Conservation (phyloP, 2,113 vertebrate genomes). For the Cyphomyrus discorhynchus region DNA sequence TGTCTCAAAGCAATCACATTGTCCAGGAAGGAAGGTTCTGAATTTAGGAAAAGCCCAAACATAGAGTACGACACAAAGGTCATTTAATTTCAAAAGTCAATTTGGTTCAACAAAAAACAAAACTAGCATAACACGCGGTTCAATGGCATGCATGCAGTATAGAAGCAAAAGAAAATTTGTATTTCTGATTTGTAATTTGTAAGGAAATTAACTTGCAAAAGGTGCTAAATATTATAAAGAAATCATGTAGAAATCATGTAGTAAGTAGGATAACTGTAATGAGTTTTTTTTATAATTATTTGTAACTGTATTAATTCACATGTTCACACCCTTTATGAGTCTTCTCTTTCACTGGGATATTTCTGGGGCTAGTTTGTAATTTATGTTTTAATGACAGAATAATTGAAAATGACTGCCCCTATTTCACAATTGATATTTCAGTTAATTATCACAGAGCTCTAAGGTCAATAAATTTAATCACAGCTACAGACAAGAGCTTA, state of each 20-base stretch:
- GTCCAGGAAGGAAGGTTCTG: background rate
- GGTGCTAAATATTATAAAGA: background rate
- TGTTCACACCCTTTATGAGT: background rate
- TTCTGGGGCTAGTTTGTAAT: conserved; percentile 19
- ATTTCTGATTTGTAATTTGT: background rate
- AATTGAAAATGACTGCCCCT: conserved; percentile 23
- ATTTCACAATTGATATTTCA: conserved; percentile 23
- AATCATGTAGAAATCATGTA: background rate
- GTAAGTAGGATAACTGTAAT: background rate
- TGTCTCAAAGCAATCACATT: background rate
- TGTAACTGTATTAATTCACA: background rate
- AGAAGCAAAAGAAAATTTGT: background rate
- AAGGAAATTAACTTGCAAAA: background rate
- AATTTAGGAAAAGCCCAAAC: background rate
- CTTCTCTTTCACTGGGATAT: background rate
- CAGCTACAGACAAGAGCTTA: conserved; percentile 17
- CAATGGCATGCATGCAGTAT: background rate
- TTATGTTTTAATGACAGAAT: conserved; percentile 18
- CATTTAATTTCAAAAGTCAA: background rate
- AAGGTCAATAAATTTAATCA: conserved; percentile 28
- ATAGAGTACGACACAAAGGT: background rate
- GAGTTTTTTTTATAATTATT: background rate
- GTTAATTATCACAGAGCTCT: conserved; percentile 26
- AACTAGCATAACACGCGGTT: background rate
- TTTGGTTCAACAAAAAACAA: background rate